Base-by-base conservation (phyloP, 2,888 invertebrate species). In the Chouioia cunea region DNA sequence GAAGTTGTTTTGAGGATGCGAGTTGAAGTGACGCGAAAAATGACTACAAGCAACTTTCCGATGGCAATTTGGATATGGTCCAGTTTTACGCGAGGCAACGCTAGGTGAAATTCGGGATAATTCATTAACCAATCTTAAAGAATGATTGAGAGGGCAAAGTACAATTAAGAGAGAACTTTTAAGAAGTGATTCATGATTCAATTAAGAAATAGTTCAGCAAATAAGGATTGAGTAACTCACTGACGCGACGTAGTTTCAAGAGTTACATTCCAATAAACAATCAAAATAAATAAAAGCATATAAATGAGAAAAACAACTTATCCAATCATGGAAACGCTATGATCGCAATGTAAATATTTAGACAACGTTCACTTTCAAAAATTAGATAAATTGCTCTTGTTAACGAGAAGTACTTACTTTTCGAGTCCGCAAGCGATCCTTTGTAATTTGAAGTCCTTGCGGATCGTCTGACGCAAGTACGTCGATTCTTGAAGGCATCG, bases 391-490 rank as follows among this genome's bases (percentile, higher is more conserved):
- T 36, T 6, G 36, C 1, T n/a, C n/a, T 20, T 4, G 2, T 3
- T 2, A 16, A 18, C n/a, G 43, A 57, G 14, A 36, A 14, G 60
- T 18, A 68, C 76, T 80, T 81, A 88, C 88, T 84, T 86, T 89
- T 88, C 22, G 89, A 87, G 76, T 91, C 90, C 18, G 64, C 73
- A 16, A 88, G 82, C 1, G 88, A 87, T 69, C 88, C 88, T 80
- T 89, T 89, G 53, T 88, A 82, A 72, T 90, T 90, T 72, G 88
- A 91, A 76, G 91, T 90, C 76, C 95, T 88, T 0, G 94, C 93
- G 0, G 95, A 95, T 71, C 95, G 89, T 78, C 96, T 88, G 2
- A 91, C 89, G 52, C 92, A 92, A 6, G 93, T 91, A 82, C 93
- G 91, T 78, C 95, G 89, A 70, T 91, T 91, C 79, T 93, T 93